Base-by-base conservation (phyloP, 2,888 invertebrate genomes). In the Patella depressa region DNA sequence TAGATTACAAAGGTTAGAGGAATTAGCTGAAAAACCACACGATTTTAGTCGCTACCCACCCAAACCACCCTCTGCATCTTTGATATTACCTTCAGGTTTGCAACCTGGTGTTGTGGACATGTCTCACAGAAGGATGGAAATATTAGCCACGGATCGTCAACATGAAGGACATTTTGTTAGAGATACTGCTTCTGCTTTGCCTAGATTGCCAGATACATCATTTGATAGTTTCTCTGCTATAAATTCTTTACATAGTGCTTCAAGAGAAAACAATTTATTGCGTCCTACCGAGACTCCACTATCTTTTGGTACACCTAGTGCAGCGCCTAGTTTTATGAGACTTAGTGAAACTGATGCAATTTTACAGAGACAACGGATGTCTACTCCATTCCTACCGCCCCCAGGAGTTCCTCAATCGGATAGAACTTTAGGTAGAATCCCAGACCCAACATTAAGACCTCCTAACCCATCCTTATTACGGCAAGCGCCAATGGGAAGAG, bases 311-410 rank as follows among this genome's bases (percentile, higher is more conserved):
- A 78, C 81, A 11, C 84, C 82, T 2, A 81, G 83, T n/a, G 78
- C 79, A 54, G 79, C 76, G 2, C 79, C 77, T 69, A 81, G 84
- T 76, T 88, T 87, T 72, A 87, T 88, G 85, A 81, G 87, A 34
- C 85, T 87, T 72, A 81, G 85, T 11, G 87, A 88, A 55, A 86
- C 84, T 80, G 89, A 89, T 57, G 85, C 89, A n/a, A 82, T 88
- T 81, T 81, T 88, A 19, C 88, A 87, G 72, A 81, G 88, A 24
- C 87, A 89, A 77, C 79, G 88, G 72, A 87, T 88, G 86, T 80
- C 84, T 15, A 84, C 86, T 1, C 85, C 86, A n/a, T 86, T 86
- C 81, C 78, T 85, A 15, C 77, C 84, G 69, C 85, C 85, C 70
- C 83, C 81, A 79, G 85, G 85, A 75, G 81, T 65, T 71, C 80